Evolutionary conservation across 2,113 vertebrate species (phyloP), one percentile per base, ranked within the genome.

Genomic region (Vulpes ferrilata): DNA sequence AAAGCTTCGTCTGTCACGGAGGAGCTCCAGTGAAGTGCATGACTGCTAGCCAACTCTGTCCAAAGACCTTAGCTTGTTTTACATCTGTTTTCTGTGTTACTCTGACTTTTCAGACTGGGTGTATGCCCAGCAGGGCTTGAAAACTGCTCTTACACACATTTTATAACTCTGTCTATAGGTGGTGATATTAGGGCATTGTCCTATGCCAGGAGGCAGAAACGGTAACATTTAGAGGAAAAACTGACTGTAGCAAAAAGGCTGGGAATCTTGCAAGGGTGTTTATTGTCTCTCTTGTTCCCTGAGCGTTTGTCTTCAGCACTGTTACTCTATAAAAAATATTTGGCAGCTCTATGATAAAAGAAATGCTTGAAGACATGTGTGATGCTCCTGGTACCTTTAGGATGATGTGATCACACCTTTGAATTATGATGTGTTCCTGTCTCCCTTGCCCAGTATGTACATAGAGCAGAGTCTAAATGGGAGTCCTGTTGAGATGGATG

Each of bases 251-350:
- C 82, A 84, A 94, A 90, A 96, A 62, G 2, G 38, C 59, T 93
- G 43, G 73, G 85, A 23, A 59, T 55, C 86, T 82, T 91, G 92
- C 79, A 90, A 6, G 79, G 38, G 48, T 62, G 95, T 96, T 93
- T 96, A 83, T 79, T 82, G 51, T 78, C 71, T 30, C 13, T 93
- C 93, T 94, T 78, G 5, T 48, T 82, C 51, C 23, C 43, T 81
- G 23, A 96, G 87, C 78, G 17, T 88, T 93, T 95, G 59, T 88
- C 60, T 82, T 94, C 88, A 87, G 73, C 67, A 48, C 88, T 35
- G 20, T 62, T 96, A 93, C 35, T 93, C 27, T 71, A 48, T 88
- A 91, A 62, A 64, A 48, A n/a, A 62, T 22, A 43, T 30, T 96
- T 51, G 76, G 51, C 60, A 79, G 11, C 76, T 93, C 12, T 83